Percentiles rank a stretch among this genome's conserved stretches.
Conservation (phyloP, 2,797 vertebrate species). For the Falco novaeseelandiae region DNA sequence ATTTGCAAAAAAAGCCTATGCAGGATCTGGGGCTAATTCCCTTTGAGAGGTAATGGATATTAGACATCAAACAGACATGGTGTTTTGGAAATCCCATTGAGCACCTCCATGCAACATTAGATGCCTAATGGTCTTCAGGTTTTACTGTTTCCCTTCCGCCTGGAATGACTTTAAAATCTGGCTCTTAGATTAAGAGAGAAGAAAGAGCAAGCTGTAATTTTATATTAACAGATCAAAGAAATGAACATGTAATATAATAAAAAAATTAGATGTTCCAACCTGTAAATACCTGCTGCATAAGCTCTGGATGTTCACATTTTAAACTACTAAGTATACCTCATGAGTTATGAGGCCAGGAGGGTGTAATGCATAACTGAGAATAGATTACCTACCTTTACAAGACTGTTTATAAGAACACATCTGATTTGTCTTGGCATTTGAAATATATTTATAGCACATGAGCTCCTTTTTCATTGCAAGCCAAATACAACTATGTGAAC, state of each 20-base stretch:
- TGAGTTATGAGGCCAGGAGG: neutral
- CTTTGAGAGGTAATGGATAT: neutral
- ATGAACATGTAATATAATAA: neutral
- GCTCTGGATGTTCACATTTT: neutral
- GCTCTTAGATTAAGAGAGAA: neutral
- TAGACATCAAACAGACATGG: neutral
- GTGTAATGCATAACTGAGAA: neutral
- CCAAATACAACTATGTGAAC: neutral
- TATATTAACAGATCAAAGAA: neutral
- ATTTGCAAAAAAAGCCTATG: neutral
- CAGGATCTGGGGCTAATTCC: neutral
- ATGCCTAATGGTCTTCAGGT: neutral
- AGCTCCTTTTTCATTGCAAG: conserved; percentile 18
- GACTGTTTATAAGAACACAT: neutral
- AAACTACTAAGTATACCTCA: neutral
- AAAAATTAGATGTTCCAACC: neutral
- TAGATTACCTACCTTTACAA: conserved; percentile 1
- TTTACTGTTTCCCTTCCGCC: neutral
- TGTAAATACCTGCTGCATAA: neutral
- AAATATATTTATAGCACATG: conserved; percentile 33
- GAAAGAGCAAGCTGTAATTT: neutral
- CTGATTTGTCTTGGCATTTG: conserved; percentile 19
- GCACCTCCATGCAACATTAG: neutral
- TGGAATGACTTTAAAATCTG: neutral
- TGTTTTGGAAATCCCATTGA: neutral